These are phyloP conservation scores for Dipodomys merriami DNA, from an alignment of 2,113 vertebrate species.

Conservation along the genomic window DNA sequence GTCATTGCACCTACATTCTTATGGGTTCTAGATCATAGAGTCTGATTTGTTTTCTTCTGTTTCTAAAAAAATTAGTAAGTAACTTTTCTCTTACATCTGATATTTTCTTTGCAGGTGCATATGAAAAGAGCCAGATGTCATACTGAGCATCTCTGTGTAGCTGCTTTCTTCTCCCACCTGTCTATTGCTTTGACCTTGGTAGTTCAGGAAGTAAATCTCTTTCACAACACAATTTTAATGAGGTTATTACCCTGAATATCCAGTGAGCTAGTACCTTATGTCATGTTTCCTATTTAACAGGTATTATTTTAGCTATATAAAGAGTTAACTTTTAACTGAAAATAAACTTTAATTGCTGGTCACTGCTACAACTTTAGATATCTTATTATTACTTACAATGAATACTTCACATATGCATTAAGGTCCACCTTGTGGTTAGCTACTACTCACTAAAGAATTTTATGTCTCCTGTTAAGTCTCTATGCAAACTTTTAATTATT, in stretches of 20 bases:
- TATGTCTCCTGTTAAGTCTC: conserved; percentile 24
- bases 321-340: conserved; percentile 45
- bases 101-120: conserved; percentile 18
- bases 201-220: not conserved
- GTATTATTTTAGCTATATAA: not conserved
- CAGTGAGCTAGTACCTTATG: not conserved
- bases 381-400: conserved; percentile 44
- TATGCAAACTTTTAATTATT: conserved; percentile 46
- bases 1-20: not conserved
- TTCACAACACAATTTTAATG: conserved; percentile 21
- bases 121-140: not conserved
- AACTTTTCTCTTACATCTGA: conserved; percentile 30
- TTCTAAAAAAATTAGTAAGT: not conserved
- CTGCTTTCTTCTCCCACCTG: not conserved
- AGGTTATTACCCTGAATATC: conserved; percentile 5
- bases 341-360: conserved; percentile 40
- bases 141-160: not conserved
- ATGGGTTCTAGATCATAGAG: not conserved
- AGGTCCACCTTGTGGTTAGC: not conserved
- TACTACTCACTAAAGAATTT: conserved; percentile 26
- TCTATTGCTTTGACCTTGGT: conserved; percentile 23
- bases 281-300: conserved; percentile 21
- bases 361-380: not conserved
- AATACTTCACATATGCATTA: not conserved
- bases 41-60: not conserved